These are phyloP conservation scores for Vidua chalybeata DNA, from an alignment of 2,113 vertebrate species.

Conservation along the genomic window DNA sequence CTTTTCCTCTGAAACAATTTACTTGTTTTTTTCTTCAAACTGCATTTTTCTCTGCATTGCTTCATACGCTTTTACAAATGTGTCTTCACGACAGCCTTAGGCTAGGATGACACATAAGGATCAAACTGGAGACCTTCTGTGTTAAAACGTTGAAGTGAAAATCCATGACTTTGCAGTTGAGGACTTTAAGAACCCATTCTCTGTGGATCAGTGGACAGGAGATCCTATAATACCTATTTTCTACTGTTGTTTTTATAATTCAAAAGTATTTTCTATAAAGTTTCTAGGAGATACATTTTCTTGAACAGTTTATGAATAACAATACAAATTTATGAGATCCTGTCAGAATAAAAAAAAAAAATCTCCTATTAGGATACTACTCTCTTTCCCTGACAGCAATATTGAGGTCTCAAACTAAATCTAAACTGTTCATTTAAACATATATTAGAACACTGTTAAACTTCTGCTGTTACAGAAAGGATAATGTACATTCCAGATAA, in stretches of 20 bases:
- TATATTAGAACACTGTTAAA: background rate
- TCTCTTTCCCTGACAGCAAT: background rate
- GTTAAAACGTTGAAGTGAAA: slow-evolving; percentile 17
- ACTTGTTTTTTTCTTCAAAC: slow-evolving; percentile 11
- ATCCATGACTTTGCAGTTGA: background rate
- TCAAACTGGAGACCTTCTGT: background rate
- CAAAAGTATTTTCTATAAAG: background rate
- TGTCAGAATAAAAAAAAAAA: background rate
- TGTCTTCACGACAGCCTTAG: background rate
- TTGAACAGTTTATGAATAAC: background rate
- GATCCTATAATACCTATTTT: background rate
- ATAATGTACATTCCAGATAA: background rate
- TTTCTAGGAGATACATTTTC: background rate
- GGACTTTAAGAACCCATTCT: background rate
- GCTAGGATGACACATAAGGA: background rate
- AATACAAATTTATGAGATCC: background rate
- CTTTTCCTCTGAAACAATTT: background rate
- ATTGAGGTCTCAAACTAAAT: background rate
- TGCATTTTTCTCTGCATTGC: background rate
- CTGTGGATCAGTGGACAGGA: background rate
- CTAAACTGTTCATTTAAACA: background rate
- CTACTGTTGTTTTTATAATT: background rate
- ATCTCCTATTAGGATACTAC: background rate
- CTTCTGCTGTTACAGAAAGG: background rate
- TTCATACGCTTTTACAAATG: background rate